These are phyloP conservation scores for Acleris holmiana DNA, from an alignment of 2,888 invertebrate species.

Conservation along the genomic window DNA sequence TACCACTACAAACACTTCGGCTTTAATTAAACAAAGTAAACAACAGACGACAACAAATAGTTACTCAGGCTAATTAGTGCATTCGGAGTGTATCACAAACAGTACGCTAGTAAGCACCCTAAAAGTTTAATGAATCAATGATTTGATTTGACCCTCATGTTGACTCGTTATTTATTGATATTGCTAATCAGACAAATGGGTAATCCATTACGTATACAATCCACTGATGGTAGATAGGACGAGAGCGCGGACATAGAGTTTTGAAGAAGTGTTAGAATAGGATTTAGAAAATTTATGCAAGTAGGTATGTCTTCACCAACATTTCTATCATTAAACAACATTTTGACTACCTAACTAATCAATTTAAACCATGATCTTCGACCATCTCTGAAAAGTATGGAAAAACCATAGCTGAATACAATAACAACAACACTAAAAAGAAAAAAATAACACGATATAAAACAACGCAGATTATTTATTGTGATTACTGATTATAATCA, in stretches of 20 bases:
- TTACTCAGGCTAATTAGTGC: conserved; percentile 74
- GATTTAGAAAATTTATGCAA: not conserved
- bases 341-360: too few relatives aligned
- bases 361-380: too few relatives aligned
- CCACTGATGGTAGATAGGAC: conserved; percentile 54
- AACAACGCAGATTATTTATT: too few relatives aligned
- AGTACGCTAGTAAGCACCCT: conserved; percentile 62
- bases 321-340: not conserved
- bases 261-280: conserved; percentile 52
- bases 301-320: too few relatives aligned
- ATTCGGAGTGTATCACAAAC: conserved; percentile 57
- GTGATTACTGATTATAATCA: too few relatives aligned
- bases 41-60: conserved; percentile 57
- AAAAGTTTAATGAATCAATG: conserved; percentile 78
- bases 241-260: conserved; percentile 57
- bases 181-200: conserved; percentile 81
- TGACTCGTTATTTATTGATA: conserved; percentile 78
- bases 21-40: conserved; percentile 36
- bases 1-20: conserved; percentile 16
- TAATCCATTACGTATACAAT: conserved; percentile 77
- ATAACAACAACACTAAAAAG: too few relatives aligned
- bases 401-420: too few relatives aligned
- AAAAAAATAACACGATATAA: too few relatives aligned
- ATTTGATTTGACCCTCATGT: conserved; percentile 68
- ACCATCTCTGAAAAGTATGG: too few relatives aligned